These are phyloP conservation scores for Synanthedon myopaeformis DNA, from an alignment of 2,888 invertebrate genomes.

Conservation along the genomic window DNA sequence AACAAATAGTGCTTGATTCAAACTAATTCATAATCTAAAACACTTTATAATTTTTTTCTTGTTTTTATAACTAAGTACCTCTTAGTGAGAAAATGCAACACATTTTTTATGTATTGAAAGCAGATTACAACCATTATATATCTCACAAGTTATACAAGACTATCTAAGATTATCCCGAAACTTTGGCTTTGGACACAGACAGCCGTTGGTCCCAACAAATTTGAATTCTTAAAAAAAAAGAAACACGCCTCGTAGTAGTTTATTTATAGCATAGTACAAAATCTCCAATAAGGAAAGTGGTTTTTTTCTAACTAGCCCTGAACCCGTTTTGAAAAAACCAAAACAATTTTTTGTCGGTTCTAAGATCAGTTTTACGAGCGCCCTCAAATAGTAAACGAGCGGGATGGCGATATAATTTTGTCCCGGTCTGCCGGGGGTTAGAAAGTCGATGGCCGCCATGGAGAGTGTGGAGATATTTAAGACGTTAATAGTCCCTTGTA, in stretches of 20 bases:
- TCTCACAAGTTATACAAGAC: neutral
- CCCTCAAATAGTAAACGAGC: conserved; percentile 56
- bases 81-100: too few relatives aligned
- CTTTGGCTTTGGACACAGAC: conserved; percentile 14
- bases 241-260: conserved; percentile 38
- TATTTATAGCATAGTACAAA: conserved; percentile 57
- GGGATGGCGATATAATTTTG: conserved; percentile 17
- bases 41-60: too few relatives aligned
- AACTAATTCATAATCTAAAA: too few relatives aligned
- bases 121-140: neutral
- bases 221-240: conserved; percentile 42
- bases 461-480: conserved; percentile 36
- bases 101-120: too few relatives aligned
- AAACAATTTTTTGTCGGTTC: conserved; percentile 61
- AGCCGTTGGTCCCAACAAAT: conserved; percentile 49
- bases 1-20: too few relatives aligned
- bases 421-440: conserved; percentile 28
- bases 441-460: too few relatives aligned
- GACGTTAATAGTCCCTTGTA: conserved; percentile 40
- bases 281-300: conserved; percentile 46
- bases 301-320: conserved; percentile 24
- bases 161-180: neutral
- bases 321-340: conserved; percentile 51
- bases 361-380: conserved; percentile 62
- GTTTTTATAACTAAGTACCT: too few relatives aligned